Percentiles rank a stretch among this genome's conserved stretches.
Evolutionary conservation across 1,140 invertebrate genomes (phyloP).

Genomic region (Dryas iulia): DNA sequence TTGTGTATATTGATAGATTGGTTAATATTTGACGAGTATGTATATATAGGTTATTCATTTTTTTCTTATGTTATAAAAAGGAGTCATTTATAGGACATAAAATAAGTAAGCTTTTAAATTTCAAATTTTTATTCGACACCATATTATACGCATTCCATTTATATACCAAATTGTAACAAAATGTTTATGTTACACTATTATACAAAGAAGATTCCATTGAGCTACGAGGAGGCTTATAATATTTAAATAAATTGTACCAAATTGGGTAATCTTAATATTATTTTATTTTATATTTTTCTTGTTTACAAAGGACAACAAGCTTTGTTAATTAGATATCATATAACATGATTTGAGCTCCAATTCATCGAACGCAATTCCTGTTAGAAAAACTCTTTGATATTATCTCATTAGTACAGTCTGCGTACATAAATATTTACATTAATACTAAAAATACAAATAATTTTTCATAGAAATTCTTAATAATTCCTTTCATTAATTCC

Average conservation of each 20-base stretch:
- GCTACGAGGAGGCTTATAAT: background rate
- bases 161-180: slow-evolving; percentile 78
- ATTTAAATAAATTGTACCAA: background rate
- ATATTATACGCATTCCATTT: slow-evolving; percentile 73
- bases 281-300: background rate
- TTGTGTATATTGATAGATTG: background rate
- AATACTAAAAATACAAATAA: slow-evolving; percentile 9
- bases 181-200: slow-evolving; percentile 47
- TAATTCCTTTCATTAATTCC: slow-evolving; percentile 19
- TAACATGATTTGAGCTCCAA: slow-evolving; percentile 1
- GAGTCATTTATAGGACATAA: background rate
- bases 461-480: background rate
- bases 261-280: background rate
- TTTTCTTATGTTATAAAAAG: too few relatives aligned
- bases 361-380: slow-evolving; percentile 10
- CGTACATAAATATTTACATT: slow-evolving; percentile 6
- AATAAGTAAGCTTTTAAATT: slow-evolving; percentile 28
- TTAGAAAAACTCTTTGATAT: slow-evolving; percentile 4
- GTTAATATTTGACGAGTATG: too few relatives aligned
- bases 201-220: slow-evolving; percentile 1
- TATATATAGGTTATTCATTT: too few relatives aligned
- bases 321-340: background rate
- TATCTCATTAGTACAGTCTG: background rate
- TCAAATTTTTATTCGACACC: slow-evolving; percentile 74
- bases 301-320: background rate